Evolutionary conservation across 2,113 vertebrate genomes (phyloP).

Genomic region (Hyla sarda): DNA sequence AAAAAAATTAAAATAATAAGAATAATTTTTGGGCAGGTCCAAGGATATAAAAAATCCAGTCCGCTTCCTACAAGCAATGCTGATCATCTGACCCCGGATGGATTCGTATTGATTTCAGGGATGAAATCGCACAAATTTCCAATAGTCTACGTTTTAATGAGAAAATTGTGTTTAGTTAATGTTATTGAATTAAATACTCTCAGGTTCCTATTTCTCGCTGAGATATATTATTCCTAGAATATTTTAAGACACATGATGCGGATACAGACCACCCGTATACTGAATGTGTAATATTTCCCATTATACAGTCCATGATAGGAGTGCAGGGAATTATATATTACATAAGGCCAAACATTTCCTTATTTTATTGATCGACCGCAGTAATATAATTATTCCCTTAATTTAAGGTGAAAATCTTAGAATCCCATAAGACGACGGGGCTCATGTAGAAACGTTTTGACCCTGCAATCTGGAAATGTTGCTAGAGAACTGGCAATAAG

Average conservation of each 20-base stretch:
- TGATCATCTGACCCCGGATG: neutral
- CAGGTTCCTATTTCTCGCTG: constrained; percentile 8
- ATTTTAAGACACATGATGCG: neutral
- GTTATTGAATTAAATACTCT: constrained; percentile 45
- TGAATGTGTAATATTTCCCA: too few relatives aligned
- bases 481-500: too few relatives aligned
- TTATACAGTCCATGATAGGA: neutral
- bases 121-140: constrained; percentile 36
- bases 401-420: neutral
- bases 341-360: neutral
- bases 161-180: constrained; percentile 47
- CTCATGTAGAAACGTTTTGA: too few relatives aligned
- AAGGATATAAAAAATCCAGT: neutral
- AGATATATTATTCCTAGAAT: constrained; percentile 15
- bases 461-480: too few relatives aligned
- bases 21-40: neutral
- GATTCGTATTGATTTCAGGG: constrained; percentile 31
- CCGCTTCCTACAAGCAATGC: neutral
- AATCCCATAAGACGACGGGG: neutral
- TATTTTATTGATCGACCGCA: neutral
- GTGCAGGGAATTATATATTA: neutral
- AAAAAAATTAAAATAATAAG: neutral
- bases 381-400: neutral
- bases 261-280: neutral
- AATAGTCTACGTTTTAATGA: constrained; percentile 36